phyloP scores from a whole-genome alignment of 1,140 invertebrate species.

The Stegodyphus dumicola region DNA sequence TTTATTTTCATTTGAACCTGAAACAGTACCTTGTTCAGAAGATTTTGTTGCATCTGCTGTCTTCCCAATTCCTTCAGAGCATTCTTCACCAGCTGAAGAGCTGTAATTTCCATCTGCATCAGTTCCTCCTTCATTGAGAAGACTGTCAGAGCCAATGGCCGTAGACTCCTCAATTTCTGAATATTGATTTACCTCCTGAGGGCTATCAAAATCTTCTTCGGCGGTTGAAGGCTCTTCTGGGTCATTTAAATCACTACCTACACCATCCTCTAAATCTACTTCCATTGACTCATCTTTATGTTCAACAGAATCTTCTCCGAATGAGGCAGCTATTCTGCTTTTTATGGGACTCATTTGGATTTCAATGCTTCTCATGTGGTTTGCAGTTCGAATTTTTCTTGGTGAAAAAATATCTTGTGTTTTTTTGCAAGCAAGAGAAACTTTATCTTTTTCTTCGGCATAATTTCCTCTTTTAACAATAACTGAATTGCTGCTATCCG shows the following conservation, averaged over 20 bases:
- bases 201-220: no score
- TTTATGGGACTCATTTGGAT: constrained; percentile 44
- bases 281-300: constrained; percentile 45
- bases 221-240: neutral
- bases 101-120: neutral
- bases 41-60: neutral
- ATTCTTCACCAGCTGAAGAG: neutral
- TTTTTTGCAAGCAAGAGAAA: neutral
- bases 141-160: no score
- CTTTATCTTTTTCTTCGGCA: neutral
- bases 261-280: constrained; percentile 22
- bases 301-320: constrained; percentile 45
- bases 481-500: neutral
- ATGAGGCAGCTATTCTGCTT: constrained; percentile 24
- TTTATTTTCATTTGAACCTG: neutral
- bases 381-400: neutral
- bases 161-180: neutral
- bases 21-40: neutral
- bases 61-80: neutral
- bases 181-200: neutral
- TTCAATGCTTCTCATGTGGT: constrained; percentile 31
- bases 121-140: neutral
- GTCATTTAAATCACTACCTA: constrained; percentile 37
- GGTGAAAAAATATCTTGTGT: neutral
- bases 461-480: neutral